phyloP scores from a whole-genome alignment of 1,140 invertebrate genomes.

The Halesus radiatus region DNA sequence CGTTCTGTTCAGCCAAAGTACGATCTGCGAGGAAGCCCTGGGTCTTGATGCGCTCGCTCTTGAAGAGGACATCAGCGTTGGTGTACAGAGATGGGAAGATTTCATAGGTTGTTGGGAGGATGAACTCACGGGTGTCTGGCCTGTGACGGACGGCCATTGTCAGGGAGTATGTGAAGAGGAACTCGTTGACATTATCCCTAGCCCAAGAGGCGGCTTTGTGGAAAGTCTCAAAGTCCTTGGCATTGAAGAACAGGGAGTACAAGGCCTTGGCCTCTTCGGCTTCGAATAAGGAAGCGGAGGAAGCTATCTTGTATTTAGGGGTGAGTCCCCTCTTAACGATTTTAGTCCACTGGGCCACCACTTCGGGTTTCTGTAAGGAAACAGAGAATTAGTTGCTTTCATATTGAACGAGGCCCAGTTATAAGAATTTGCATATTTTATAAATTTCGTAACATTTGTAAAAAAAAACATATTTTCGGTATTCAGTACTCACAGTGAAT shows the following conservation, averaged over 20 bases:
- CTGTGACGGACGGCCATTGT: slow-evolving; percentile 73
- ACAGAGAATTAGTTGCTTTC: no score
- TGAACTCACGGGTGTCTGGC: slow-evolving; percentile 70
- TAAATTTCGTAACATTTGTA: no score
- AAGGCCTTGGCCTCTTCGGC: slow-evolving; percentile 70
- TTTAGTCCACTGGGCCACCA: slow-evolving; percentile 70
- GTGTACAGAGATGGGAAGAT: slow-evolving; percentile 75
- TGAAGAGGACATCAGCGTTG: slow-evolving; percentile 59
- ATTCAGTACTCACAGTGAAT: slow-evolving; percentile 4
- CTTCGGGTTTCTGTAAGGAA: slow-evolving; percentile 64
- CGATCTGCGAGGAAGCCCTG: slow-evolving; percentile 61
- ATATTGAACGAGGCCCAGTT: no score
- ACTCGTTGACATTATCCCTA: slow-evolving; percentile 72
- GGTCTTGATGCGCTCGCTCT: slow-evolving; percentile 71
- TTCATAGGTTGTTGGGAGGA: slow-evolving; percentile 75
- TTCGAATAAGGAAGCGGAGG: slow-evolving; percentile 70
- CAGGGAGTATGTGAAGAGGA: slow-evolving; percentile 72
- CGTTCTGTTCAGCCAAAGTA: slow-evolving; percentile 60
- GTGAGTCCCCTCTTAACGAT: slow-evolving; percentile 68
- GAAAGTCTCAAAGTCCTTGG: slow-evolving; percentile 76
- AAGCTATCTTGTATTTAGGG: slow-evolving; percentile 70
- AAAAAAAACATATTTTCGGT: no score
- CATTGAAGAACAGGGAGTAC: slow-evolving; percentile 73
- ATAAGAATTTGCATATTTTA: no score
- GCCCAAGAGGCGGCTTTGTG: slow-evolving; percentile 74